These are phyloP conservation scores for Luehdorfia chinensis DNA, from an alignment of 1,140 invertebrate species.

Conservation along the genomic window DNA sequence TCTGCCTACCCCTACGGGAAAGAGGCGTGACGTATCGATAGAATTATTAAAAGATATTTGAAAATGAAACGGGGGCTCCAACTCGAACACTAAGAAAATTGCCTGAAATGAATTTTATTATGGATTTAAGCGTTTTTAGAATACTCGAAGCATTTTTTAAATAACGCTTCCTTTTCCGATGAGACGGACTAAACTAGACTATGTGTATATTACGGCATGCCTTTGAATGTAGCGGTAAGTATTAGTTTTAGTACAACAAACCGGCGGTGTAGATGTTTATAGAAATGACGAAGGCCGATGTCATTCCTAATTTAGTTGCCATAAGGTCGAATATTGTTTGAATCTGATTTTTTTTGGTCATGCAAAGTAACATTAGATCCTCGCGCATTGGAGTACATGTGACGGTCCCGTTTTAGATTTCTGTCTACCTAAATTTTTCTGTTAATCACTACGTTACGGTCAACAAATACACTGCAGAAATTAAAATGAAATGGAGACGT, in stretches of 20 bases:
- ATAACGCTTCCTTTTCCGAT: too few relatives aligned
- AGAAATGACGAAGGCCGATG: slow-evolving; percentile 18
- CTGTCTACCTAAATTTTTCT: too few relatives aligned
- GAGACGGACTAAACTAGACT: background rate
- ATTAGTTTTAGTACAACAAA: slow-evolving; percentile 3
- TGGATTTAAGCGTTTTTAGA: too few relatives aligned
- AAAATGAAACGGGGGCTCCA: background rate
- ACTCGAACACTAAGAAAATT: background rate
- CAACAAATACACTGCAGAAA: background rate
- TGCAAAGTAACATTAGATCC: background rate
- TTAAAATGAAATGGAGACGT: too few relatives aligned
- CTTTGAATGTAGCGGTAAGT: slow-evolving; percentile 18
- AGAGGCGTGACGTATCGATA: background rate
- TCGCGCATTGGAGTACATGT: background rate
- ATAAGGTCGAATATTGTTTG: slow-evolving; percentile 29
- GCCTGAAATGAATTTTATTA: too few relatives aligned
- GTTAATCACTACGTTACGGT: too few relatives aligned
- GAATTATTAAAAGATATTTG: background rate
- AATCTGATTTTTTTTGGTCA: slow-evolving; percentile 17
- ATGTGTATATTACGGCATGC: slow-evolving; percentile 6
- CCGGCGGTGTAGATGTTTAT: slow-evolving; percentile 19
- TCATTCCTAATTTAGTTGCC: slow-evolving; percentile 30
- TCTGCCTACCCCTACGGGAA: too few relatives aligned
- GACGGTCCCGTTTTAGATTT: background rate
- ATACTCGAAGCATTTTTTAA: too few relatives aligned